These are phyloP conservation scores for Nettapus auritus DNA, from an alignment of 2,113 vertebrate species.

Conservation along the genomic window DNA sequence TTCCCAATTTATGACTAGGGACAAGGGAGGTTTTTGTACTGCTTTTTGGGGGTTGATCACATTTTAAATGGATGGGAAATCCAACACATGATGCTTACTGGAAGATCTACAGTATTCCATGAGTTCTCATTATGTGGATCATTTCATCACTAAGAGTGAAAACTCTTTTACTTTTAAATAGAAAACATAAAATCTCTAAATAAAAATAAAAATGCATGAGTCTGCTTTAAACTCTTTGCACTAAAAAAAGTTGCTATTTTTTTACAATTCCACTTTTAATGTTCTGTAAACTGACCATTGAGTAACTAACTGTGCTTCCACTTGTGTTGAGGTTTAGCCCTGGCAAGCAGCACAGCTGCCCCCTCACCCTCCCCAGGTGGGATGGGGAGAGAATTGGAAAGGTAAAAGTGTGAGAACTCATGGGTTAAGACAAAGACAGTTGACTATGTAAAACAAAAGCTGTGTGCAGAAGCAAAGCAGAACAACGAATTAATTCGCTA, in stretches of 20 bases:
- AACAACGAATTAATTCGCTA: no score
- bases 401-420: no score
- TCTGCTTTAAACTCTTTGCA: neutral
- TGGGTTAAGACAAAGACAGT: no score
- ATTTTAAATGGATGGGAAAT: neutral
- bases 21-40: neutral
- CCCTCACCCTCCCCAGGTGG: no score
- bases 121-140: neutral
- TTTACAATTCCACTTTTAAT: neutral
- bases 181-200: neutral
- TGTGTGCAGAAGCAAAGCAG: no score
- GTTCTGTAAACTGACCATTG: neutral
- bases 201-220: neutral
- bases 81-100: neutral
- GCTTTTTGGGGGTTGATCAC: neutral
- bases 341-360: no score
- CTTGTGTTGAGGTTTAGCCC: no score
- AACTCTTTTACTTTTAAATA: neutral
- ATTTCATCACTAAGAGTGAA: neutral
- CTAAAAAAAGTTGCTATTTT: neutral
- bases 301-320: neutral
- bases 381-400: no score
- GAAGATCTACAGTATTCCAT: neutral
- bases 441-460: no score
- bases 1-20: fast-evolving